phyloP scores from a whole-genome alignment of 2,797 vertebrate genomes.

The Chanos chanos region DNA sequence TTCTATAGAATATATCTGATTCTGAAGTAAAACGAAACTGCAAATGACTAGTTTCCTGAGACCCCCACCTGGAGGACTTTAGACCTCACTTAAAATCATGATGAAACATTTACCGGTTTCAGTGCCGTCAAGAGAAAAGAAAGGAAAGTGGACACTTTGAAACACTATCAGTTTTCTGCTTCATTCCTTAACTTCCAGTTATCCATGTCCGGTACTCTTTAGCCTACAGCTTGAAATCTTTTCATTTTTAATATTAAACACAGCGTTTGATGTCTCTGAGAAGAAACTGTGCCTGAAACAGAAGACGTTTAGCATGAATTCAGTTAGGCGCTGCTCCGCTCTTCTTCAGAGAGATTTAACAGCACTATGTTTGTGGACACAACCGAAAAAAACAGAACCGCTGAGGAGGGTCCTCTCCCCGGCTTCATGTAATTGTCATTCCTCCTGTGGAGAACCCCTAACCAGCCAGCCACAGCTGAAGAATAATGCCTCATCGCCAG shows the following conservation, averaged over 20 bases:
- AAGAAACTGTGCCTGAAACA: neutral
- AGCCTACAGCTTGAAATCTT: neutral
- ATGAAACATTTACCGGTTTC: slow-evolving; percentile 5
- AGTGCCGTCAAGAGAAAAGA: neutral
- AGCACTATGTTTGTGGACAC: slow-evolving; percentile 12
- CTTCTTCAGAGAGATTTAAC: slow-evolving; percentile 36
- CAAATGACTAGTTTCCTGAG: too few relatives aligned
- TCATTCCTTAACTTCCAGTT: too few relatives aligned
- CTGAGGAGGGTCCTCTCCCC: neutral
- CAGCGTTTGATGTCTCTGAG: neutral
- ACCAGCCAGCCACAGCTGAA: neutral
- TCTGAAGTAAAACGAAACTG: too few relatives aligned
- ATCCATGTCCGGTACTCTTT: too few relatives aligned
- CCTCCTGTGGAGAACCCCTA: neutral
- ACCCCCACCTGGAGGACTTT: too few relatives aligned
- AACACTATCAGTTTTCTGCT: neutral
- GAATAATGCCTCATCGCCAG: neutral
- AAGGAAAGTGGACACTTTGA: neutral
- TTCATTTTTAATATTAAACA: neutral
- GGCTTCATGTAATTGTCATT: neutral
- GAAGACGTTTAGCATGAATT: slow-evolving; percentile 35
- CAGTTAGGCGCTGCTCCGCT: slow-evolving; percentile 33
- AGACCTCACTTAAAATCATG: neutral
- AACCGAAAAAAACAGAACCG: neutral
- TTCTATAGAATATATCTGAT: too few relatives aligned